These are phyloP conservation scores for Sinonovacula constricta DNA, from an alignment of 1,140 invertebrate species.

Conservation along the genomic window DNA sequence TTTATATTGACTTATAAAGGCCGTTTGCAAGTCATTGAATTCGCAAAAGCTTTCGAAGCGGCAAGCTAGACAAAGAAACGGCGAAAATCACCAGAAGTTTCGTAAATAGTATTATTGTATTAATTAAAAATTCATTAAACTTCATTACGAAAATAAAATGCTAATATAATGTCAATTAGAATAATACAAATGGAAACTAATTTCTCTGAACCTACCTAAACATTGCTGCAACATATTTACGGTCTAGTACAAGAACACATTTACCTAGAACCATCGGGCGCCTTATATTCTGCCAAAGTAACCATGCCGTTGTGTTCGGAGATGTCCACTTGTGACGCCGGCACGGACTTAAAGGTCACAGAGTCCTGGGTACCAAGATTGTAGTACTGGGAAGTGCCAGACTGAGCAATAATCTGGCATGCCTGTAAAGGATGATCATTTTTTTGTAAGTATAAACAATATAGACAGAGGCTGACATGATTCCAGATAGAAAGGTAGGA, in stretches of 20 bases:
- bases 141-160: no score
- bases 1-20: no score
- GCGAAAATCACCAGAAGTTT: no score
- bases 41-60: no score
- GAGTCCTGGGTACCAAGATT: slow-evolving; percentile 31
- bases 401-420: slow-evolving; percentile 20
- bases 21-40: no score
- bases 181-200: no score
- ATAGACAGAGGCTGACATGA: neutral
- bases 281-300: slow-evolving; percentile 29
- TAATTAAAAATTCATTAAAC: no score
- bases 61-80: no score
- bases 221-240: no score
- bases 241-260: no score
- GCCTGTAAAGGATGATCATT: neutral
- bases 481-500: neutral
- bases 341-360: slow-evolving; percentile 11
- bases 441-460: neutral
- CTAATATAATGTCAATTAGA: neutral
- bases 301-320: neutral
- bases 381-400: slow-evolving; percentile 21
- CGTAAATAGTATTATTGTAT: no score
- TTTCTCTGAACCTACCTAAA: no score
- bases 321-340: neutral
- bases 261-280: slow-evolving; percentile 21